A percentile compares a stretch with the other conserved stretches of the same genome.
Evolutionary conservation across 2,888 invertebrate genomes (phyloP).

Genomic region (Petrolisthes manimaculis): DNA sequence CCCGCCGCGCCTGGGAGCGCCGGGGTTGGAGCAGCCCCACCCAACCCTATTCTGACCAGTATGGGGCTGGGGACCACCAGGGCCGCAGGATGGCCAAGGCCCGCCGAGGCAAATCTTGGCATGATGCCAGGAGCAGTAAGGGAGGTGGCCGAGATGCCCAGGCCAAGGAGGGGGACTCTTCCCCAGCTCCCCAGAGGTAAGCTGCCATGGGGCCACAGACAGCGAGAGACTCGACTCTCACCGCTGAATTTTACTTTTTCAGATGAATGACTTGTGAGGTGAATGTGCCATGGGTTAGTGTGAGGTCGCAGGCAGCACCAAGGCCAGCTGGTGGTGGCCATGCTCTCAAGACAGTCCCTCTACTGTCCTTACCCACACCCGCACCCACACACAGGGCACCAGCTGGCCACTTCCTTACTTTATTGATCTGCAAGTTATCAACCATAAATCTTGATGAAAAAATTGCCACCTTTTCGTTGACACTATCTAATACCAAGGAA

Average conservation of each 20-base stretch:
- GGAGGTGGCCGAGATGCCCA: conserved; percentile 36
- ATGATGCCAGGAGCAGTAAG: conserved; percentile 44
- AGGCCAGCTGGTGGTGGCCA: not conserved
- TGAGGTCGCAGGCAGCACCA: not conserved
- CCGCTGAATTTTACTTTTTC: not conserved
- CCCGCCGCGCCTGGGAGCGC: conserved; percentile 49
- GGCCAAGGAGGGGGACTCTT: conserved; percentile 38
- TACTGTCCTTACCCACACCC: not conserved
- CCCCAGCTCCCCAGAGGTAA: conserved; percentile 45
- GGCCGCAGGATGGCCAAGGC: conserved; percentile 37
- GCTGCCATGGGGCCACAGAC: conserved; percentile 22
- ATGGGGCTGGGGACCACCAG: conserved; percentile 38
- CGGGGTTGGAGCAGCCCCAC: conserved; percentile 34
- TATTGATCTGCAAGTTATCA: not conserved
- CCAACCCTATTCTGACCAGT: conserved; percentile 23
- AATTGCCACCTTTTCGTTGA: no score
- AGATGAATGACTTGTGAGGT: not conserved
- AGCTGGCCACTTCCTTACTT: conserved; percentile 16
- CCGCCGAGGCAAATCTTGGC: conserved; percentile 48
- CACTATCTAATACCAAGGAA: no score
- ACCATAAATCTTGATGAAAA: no score
- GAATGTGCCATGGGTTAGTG: not conserved
- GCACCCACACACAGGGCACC: not conserved
- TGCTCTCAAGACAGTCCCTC: not conserved
- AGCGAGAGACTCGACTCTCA: conserved; percentile 14